phyloP scores from a whole-genome alignment of 2,797 vertebrate species.

The Fringilla coelebs region DNA sequence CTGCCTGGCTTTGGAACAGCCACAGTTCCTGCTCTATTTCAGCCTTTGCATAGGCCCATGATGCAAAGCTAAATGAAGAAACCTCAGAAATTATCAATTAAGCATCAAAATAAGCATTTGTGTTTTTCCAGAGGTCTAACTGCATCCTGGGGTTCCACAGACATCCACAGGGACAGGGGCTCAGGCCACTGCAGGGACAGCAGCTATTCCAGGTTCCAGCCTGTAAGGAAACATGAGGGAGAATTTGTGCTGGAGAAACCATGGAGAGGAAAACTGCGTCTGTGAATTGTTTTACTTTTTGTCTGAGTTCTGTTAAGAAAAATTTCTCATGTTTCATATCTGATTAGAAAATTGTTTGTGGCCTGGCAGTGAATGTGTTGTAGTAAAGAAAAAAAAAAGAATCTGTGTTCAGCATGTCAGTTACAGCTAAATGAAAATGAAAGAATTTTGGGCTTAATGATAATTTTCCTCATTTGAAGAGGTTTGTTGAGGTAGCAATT shows the following conservation, averaged over 20 bases:
- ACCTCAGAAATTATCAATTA: not conserved
- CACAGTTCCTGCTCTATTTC: not conserved
- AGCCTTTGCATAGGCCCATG: not conserved
- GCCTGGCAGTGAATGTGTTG: not conserved
- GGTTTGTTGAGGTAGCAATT: not conserved
- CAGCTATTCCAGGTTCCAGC: not conserved
- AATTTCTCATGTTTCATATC: not conserved
- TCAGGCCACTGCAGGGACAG: not conserved
- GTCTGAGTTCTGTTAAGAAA: not conserved
- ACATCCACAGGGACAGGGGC: not conserved
- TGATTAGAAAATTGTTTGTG: not conserved
- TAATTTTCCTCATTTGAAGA: not conserved
- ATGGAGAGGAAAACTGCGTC: not conserved
- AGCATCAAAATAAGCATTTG: not conserved
- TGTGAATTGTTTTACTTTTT: not conserved
- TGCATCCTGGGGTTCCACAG: not conserved
- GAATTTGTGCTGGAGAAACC: not conserved
- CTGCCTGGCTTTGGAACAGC: not conserved
- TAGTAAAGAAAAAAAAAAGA: not conserved
- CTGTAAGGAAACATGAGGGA: not conserved
- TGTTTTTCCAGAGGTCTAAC: not conserved
- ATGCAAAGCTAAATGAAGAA: not conserved
- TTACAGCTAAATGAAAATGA: not conserved
- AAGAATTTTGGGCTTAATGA: not conserved
- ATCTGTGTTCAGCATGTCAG: not conserved